Evolutionary conservation across 2,113 vertebrate genomes (phyloP).

Genomic region (Thamnaconus septentrionalis): DNA sequence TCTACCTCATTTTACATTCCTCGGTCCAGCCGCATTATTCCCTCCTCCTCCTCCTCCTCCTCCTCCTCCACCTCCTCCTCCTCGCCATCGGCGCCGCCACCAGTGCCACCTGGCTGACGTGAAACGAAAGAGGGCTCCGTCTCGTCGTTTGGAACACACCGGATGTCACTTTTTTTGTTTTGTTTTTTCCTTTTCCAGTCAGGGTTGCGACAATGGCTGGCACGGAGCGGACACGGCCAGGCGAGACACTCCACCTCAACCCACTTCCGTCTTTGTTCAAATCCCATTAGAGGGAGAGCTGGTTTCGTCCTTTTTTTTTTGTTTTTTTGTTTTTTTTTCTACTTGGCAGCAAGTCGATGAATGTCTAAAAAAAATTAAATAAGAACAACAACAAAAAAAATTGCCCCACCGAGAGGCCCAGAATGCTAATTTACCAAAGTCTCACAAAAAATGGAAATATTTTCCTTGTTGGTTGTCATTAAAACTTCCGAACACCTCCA

Average conservation of each 20-base stretch:
- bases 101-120: constrained; percentile 31
- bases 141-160: constrained; percentile 45
- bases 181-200: constrained; percentile 36
- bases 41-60: constrained; percentile 35
- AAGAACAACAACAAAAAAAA: too few species aligned
- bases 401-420: neutral
- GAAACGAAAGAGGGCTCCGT: constrained; percentile 55
- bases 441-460: constrained; percentile 18
- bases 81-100: too few species aligned
- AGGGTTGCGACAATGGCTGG: constrained; percentile 58
- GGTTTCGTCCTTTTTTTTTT: constrained; percentile 26
- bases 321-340: too few species aligned
- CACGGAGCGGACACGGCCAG: constrained; percentile 15
- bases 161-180: constrained; percentile 30
- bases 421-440: constrained; percentile 30
- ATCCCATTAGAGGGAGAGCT: constrained; percentile 46
- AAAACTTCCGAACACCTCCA: constrained; percentile 23
- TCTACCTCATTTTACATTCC: constrained; percentile 51
- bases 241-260: constrained; percentile 23
- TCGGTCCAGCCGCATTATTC: constrained; percentile 45
- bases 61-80: constrained; percentile 33
- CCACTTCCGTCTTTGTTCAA: constrained; percentile 58
- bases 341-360: constrained; percentile 35
- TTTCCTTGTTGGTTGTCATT: constrained; percentile 20
- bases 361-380: constrained; percentile 1